phyloP scores from a whole-genome alignment of 2,113 vertebrate genomes.

The Chloropsis cyanopogon region DNA sequence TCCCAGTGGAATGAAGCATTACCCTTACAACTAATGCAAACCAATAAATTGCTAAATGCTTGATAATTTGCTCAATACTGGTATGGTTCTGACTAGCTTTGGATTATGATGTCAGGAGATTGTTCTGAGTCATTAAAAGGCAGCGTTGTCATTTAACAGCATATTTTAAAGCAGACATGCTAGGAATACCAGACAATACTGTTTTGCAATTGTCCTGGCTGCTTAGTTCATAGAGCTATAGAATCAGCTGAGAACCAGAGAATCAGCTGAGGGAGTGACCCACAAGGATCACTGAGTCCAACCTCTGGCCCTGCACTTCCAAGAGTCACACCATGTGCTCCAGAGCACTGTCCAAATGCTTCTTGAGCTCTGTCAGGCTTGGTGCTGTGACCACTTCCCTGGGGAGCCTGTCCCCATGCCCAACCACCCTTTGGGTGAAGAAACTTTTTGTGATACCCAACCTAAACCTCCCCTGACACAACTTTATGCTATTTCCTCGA shows the following conservation, averaged over 20 bases:
- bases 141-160: rapidly evolving
- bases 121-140: neutral
- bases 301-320: neutral
- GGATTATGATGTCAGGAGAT: neutral
- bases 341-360: rapidly evolving
- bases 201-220: neutral
- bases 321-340: neutral
- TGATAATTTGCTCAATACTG: neutral
- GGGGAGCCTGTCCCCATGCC: neutral
- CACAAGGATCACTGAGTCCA: neutral
- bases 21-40: neutral
- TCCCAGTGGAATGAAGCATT: neutral
- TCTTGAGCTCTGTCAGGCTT: neutral
- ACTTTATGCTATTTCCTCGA: rapidly evolving
- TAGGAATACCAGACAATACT: neutral
- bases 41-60: neutral
- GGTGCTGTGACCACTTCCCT: neutral
- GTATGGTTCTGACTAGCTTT: neutral
- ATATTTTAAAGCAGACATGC: neutral
- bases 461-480: neutral
- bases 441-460: rapidly evolving
- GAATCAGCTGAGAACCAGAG: neutral
- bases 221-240: neutral
- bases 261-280: neutral
- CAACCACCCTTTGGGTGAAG: rapidly evolving